phyloP scores from a whole-genome alignment of 2,113 vertebrate genomes.

The Ictidomys tridecemlineatus region DNA sequence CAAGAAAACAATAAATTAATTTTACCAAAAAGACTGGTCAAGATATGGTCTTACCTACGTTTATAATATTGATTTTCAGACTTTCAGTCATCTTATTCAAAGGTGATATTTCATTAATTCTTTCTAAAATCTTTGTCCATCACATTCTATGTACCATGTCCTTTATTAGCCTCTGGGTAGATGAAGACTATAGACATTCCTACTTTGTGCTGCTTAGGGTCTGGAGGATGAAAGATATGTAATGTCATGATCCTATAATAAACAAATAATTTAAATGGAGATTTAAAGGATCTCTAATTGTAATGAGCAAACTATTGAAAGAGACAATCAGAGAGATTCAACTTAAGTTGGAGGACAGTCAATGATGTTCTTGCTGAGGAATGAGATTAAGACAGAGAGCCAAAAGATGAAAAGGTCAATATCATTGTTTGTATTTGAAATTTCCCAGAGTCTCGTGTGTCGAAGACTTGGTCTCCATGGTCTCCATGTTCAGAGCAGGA shows the following conservation, averaged over 20 bases:
- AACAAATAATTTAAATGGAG: background rate
- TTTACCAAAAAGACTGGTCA: background rate
- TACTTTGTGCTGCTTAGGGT: background rate
- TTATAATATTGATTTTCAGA: background rate
- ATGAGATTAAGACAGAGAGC: background rate
- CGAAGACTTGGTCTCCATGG: background rate
- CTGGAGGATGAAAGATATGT: background rate
- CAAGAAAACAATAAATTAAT: background rate
- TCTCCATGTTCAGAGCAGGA: background rate
- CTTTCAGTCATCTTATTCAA: background rate
- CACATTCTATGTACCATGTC: background rate
- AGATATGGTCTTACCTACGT: background rate
- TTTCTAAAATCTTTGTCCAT: background rate
- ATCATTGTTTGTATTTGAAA: background rate
- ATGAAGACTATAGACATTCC: background rate
- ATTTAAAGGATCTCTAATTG: background rate
- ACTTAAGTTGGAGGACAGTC: background rate
- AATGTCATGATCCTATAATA: background rate
- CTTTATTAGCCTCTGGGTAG: background rate
- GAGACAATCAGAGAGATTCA: background rate
- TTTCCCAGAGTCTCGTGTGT: background rate
- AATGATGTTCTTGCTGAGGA: background rate
- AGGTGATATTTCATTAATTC: background rate
- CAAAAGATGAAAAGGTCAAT: background rate
- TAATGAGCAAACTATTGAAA: background rate